Percentiles rank a stretch among this genome's conserved stretches.
phyloP scores from a whole-genome alignment of 2,113 vertebrate species.

The Lepisosteus oculatus region DNA sequence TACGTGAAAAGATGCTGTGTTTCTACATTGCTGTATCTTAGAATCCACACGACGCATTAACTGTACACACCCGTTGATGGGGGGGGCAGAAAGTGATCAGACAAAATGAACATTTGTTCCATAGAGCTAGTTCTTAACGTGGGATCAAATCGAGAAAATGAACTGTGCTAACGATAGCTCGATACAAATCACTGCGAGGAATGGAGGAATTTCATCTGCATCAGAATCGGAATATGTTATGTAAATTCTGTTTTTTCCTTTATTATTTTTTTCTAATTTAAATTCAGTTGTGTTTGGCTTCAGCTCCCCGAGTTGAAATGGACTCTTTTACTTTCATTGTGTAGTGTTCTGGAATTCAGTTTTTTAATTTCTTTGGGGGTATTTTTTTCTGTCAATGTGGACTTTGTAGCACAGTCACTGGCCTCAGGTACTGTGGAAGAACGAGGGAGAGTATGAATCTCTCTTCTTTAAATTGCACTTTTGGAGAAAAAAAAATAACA shows the following conservation, averaged over 20 bases:
- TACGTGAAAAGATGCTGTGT: conserved; percentile 49
- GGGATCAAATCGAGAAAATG: conserved; percentile 60
- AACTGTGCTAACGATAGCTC: conserved; percentile 54
- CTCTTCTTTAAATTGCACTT: conserved; percentile 72
- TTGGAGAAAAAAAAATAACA: conserved; percentile 44
- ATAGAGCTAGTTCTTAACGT: conserved; percentile 48
- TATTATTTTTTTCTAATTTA: conserved; percentile 48
- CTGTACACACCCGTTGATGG: conserved; percentile 55
- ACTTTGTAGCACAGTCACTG: conserved; percentile 75
- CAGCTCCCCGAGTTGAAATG: conserved; percentile 55
- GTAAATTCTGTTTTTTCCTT: conserved; percentile 44
- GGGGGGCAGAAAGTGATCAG: conserved; percentile 42
- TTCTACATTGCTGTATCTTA: conserved; percentile 69
- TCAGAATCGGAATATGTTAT: conserved; percentile 51
- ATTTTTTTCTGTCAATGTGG: conserved; percentile 59
- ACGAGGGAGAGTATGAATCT: conserved; percentile 61
- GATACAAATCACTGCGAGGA: conserved; percentile 39
- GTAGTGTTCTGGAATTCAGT: conserved; percentile 64
- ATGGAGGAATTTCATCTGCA: conserved; percentile 62
- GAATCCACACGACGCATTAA: conserved; percentile 60
- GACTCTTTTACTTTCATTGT: conserved; percentile 59
- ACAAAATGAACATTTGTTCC: conserved; percentile 46
- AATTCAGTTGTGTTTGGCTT: conserved; percentile 56
- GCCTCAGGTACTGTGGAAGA: conserved; percentile 74
- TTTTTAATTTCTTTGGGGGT: conserved; percentile 49